These are phyloP conservation scores for Oceanodroma tethys DNA, from an alignment of 2,113 vertebrate genomes.

Conservation along the genomic window DNA sequence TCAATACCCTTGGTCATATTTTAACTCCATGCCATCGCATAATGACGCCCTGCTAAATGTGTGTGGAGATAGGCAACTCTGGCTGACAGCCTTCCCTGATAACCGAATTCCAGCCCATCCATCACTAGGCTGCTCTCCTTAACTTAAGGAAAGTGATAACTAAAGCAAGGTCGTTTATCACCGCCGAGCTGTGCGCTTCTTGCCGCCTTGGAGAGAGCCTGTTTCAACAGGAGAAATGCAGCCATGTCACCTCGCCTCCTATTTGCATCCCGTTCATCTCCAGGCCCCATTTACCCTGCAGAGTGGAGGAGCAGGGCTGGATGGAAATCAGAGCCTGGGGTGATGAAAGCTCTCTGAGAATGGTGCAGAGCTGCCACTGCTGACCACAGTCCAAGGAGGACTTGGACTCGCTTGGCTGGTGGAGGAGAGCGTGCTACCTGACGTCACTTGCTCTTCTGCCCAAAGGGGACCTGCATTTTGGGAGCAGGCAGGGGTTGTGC, in stretches of 20 bases:
- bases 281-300: neutral
- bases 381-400: neutral
- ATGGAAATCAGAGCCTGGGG: neutral
- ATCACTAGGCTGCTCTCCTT: constrained; percentile 77
- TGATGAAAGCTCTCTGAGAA: neutral
- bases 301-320: neutral
- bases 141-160: constrained; percentile 81
- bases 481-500: neutral
- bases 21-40: constrained; percentile 80
- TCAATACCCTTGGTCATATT: constrained; percentile 80
- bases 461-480: neutral
- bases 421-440: neutral
- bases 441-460: neutral
- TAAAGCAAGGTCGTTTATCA: constrained; percentile 79
- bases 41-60: constrained; percentile 80
- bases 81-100: constrained; percentile 81
- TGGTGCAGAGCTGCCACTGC: neutral
- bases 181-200: constrained; percentile 60
- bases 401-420: neutral
- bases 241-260: constrained; percentile 23
- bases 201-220: constrained; percentile 24
- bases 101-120: constrained; percentile 81
- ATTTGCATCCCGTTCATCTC: neutral
- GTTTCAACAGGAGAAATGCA: constrained; percentile 54
- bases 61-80: constrained; percentile 80